A percentile compares a stretch with the other conserved stretches of the same genome.
Conservation (phyloP, 2,113 vertebrate species). For the Pholis gunnellus region DNA sequence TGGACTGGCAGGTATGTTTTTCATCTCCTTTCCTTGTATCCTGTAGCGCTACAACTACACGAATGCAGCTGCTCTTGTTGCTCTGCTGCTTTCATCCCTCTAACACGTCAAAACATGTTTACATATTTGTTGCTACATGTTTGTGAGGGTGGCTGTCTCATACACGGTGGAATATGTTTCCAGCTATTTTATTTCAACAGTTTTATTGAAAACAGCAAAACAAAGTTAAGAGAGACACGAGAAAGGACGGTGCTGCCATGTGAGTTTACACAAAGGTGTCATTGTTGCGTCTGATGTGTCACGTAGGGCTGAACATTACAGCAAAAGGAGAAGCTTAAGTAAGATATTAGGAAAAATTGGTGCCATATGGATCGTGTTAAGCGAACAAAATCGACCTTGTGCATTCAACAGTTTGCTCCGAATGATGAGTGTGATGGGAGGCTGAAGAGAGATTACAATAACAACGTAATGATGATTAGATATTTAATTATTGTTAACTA, state of each 20-base stretch:
- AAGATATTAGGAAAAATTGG: neutral
- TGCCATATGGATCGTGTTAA: conserved; percentile 37
- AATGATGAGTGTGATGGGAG: neutral
- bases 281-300: neutral
- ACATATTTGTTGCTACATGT: neutral
- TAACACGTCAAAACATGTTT: neutral
- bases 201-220: conserved; percentile 11
- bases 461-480: neutral
- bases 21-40: neutral
- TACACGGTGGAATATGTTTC: neutral
- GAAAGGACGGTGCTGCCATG: neutral
- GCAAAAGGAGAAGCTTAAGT: neutral
- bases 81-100: conserved; percentile 4
- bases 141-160: neutral
- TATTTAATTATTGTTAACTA: neutral
- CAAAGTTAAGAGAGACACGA: neutral
- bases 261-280: neutral
- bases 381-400: conserved; percentile 1
- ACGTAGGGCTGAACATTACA: neutral
- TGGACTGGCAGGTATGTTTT: neutral
- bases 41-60: neutral
- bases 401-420: conserved; percentile 5
- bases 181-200: neutral
- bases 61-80: neutral
- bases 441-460: neutral